Evolutionary conservation across 2,113 vertebrate species (phyloP).

Genomic region (Myocastor coypus): DNA sequence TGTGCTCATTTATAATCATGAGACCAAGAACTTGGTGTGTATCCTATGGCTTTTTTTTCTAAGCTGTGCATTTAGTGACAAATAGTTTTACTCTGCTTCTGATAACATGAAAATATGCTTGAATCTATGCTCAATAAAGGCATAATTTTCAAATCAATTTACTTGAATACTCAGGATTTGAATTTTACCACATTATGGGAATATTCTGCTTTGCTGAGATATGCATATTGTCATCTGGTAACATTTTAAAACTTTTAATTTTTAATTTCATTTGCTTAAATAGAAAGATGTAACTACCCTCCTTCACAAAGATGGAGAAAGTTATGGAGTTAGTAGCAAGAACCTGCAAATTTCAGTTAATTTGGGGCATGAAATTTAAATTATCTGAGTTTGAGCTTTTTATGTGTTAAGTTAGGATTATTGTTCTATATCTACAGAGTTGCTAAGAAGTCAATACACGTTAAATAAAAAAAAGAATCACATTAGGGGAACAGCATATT

Average conservation of each 20-base stretch:
- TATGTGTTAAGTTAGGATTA: not conserved
- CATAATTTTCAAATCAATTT: not conserved
- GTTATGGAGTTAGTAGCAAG: not conserved
- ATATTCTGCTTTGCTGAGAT: not conserved
- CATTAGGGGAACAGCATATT: not conserved
- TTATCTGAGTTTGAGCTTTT: not conserved
- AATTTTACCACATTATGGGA: not conserved
- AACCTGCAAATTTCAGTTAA: not conserved
- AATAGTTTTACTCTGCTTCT: not conserved
- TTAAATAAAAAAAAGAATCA: not conserved
- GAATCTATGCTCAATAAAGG: not conserved
- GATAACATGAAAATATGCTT: not conserved
- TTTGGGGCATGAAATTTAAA: not conserved
- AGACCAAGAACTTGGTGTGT: not conserved
- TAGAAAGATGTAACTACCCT: not conserved
- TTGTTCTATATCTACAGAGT: not conserved
- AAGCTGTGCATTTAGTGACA: not conserved
- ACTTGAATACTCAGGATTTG: not conserved
- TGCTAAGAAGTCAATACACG: not conserved
- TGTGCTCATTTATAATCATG: rapidly evolving
- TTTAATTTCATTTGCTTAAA: not conserved
- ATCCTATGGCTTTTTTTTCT: not conserved
- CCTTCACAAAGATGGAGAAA: not conserved
- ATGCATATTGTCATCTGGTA: not conserved
- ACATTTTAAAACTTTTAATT: not conserved